phyloP scores from a whole-genome alignment of 2,113 vertebrate species.

The Hippocampus comes region DNA sequence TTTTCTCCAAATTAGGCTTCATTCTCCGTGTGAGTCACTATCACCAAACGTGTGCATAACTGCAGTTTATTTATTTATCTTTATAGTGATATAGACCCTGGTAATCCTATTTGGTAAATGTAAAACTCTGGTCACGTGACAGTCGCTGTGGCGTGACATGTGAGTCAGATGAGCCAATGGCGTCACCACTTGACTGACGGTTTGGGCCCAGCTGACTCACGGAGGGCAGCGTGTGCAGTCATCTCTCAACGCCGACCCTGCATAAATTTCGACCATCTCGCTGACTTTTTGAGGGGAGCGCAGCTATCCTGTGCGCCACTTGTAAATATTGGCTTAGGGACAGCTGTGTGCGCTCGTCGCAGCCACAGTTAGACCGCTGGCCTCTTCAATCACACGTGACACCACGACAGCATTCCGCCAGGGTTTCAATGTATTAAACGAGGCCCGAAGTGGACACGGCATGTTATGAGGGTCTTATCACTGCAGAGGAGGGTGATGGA shows the following conservation, averaged over 20 bases:
- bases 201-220: not conserved
- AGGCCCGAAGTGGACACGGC: not conserved
- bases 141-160: not conserved
- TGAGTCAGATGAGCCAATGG: not conserved
- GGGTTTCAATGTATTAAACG: not conserved
- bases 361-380: not conserved
- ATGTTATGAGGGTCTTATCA: not conserved
- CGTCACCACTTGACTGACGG: not conserved
- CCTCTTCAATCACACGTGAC: not conserved
- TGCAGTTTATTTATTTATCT: not conserved
- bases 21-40: too few relatives aligned
- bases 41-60: too few relatives aligned
- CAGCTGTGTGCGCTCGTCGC: not conserved
- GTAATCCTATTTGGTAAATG: not conserved
- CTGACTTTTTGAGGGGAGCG: slow-evolving; percentile 1
- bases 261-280: not conserved
- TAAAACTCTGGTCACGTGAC: not conserved
- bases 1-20: too few relatives aligned
- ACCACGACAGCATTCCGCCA: not conserved
- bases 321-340: not conserved
- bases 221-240: not conserved
- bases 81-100: not conserved
- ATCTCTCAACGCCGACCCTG: not conserved
- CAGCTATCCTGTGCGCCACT: not conserved
- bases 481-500: not conserved